Conservation (phyloP, 1,140 invertebrate species). For the Plectrocnemia conspersa region DNA sequence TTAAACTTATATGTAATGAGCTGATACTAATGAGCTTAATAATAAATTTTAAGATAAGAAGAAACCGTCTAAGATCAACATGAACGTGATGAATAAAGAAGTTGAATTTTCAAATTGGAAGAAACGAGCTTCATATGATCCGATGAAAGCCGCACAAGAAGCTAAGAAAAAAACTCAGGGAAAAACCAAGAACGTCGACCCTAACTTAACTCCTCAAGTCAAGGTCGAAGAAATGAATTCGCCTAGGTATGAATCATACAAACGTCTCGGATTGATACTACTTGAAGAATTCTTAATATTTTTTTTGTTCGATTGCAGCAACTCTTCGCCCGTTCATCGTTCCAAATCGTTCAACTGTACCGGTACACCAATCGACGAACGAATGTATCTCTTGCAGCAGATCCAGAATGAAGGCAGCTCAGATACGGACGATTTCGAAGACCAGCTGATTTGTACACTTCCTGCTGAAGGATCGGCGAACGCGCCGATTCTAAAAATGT, state of each 20-base stretch:
- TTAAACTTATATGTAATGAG: neutral
- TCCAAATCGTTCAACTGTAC: slow-evolving; percentile 44
- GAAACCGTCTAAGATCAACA: slow-evolving; percentile 46
- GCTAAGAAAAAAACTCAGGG: slow-evolving; percentile 54
- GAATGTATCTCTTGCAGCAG: slow-evolving; percentile 6
- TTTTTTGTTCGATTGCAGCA: slow-evolving; percentile 36
- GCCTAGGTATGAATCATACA: slow-evolving; percentile 40
- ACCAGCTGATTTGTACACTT: slow-evolving; percentile 22
- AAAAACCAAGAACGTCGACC: neutral
- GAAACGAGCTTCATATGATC: slow-evolving; percentile 77
- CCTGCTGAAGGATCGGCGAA: slow-evolving; percentile 17
- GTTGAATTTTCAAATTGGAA: slow-evolving; percentile 83
- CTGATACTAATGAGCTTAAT: neutral
- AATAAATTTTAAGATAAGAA: slow-evolving; percentile 45
- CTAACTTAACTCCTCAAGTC: slow-evolving; percentile 35
- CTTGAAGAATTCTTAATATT: neutral
- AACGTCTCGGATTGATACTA: neutral
- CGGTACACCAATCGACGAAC: slow-evolving; percentile 9
- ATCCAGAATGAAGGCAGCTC: slow-evolving; percentile 17
- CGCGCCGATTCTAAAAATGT: slow-evolving; percentile 19
- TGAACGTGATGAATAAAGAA: slow-evolving; percentile 51
- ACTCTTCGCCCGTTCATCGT: slow-evolving; percentile 49
- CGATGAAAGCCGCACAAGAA: slow-evolving; percentile 75
- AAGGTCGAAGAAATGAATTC: slow-evolving; percentile 48
- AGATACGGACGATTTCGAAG: slow-evolving; percentile 26